Percentiles rank a stretch among this genome's conserved stretches.
phyloP scores from a whole-genome alignment of 2,888 invertebrate species.

The Synanthedon formicaeformis region DNA sequence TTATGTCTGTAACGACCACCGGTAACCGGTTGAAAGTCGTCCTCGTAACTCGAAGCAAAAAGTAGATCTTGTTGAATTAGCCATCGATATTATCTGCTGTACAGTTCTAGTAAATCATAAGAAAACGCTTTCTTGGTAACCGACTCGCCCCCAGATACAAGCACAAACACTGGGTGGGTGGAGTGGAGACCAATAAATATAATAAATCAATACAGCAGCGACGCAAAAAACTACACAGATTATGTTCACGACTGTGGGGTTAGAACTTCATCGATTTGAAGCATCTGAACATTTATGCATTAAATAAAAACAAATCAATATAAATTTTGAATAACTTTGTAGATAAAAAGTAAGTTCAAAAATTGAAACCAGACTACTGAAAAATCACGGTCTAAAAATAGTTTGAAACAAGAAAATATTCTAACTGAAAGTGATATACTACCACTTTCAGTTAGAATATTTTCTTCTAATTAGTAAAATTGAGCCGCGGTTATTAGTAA shows the following conservation, averaged over 20 bases:
- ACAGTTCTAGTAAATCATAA: constrained; percentile 41
- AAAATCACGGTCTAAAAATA: no score
- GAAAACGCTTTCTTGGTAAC: constrained; percentile 11
- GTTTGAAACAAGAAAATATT: no score
- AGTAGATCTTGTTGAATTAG: constrained; percentile 35
- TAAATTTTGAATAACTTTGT: no score
- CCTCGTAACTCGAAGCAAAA: constrained; percentile 32
- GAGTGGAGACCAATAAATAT: constrained; percentile 30
- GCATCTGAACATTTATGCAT: no score
- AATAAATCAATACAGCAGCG: constrained; percentile 26
- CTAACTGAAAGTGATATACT: no score
- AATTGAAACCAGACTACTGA: no score
- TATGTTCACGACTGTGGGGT: constrained; percentile 9
- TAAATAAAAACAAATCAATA: no score
- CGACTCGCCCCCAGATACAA: constrained; percentile 8
- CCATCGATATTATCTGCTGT: constrained; percentile 31
- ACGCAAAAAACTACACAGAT: constrained; percentile 5
- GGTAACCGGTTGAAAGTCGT: constrained; percentile 34
- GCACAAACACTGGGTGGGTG: constrained; percentile 11
- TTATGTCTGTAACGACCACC: constrained; percentile 3
- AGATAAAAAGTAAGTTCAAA: no score
- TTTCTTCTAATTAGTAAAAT: no score
- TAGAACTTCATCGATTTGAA: background rate
- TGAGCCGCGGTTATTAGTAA: no score
- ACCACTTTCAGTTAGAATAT: no score